Evolutionary conservation across 1,140 invertebrate species (phyloP), one percentile per base, ranked within the genome.

Genomic region (Pseudoatta argentina): DNA sequence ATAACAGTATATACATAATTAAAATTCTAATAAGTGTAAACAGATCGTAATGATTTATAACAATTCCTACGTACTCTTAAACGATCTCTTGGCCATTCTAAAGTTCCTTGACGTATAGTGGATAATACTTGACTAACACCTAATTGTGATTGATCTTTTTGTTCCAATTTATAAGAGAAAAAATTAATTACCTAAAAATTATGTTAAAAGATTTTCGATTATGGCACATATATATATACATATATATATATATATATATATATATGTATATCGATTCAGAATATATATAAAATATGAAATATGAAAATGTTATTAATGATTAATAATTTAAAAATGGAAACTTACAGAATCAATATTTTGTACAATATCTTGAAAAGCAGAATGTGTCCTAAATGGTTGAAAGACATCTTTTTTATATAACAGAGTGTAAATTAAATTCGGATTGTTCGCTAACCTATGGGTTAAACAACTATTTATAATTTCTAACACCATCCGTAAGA

Each of bases 331-430:
- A 77, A 78, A 39, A 34, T 14, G 12, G 91, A 92, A 93, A 95
- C 94, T 96, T 94, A 99, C 98, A 94, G 98, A 97, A 93, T 99
- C 98, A 89, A 99, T 98, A 94, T 99, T 99, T 94, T 99, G 98
- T 78, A 99, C 97, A 57, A 99, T 98, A 94, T 99, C 99, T 93
- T 99, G 98, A 95, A 99, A 99, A 77, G 98, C 97, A 24, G 97
- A 97, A 95, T 99, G 98, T 76, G 97, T 97, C 90, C 97, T 96
- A 93, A 99, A 98, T 14, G 97, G 96, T 91, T 98, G 97, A 95
- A 99, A 99, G 61, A 99, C 96, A 83, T 98, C 97, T 88, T 97
- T 97, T 93, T 99, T 99, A 94, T 99, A 99, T 1, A 99, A 96
- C 75, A 99, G 95, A 2, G 98, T 98, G 93, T 99, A 99, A 55